Evolutionary conservation across 35 echinoderm and acorn worm genomes (phyloP).

Genomic region (Amphiura filiformis): DNA sequence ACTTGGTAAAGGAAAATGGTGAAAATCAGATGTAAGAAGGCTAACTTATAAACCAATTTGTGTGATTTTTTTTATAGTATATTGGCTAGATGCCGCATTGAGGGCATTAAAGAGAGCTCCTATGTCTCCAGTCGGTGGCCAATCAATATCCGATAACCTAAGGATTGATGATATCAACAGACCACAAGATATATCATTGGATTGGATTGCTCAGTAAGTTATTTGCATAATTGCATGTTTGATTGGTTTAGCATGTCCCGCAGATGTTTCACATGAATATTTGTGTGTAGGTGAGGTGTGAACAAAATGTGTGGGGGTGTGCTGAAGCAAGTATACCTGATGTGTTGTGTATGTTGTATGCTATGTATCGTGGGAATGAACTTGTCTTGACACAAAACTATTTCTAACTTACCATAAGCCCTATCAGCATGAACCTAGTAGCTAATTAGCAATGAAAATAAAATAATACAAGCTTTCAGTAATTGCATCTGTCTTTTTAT

Average conservation of each 20-base stretch:
- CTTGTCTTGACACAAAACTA: too few species aligned
- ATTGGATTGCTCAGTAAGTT: slow-evolving; percentile 81
- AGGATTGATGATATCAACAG: slow-evolving; percentile 36
- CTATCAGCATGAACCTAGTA: too few species aligned
- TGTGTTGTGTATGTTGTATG: neutral
- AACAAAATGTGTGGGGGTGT: neutral
- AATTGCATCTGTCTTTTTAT: too few species aligned
- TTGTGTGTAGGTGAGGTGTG: neutral
- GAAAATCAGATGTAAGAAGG: neutral
- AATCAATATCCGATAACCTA: slow-evolving; percentile 1
- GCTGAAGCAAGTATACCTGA: neutral
- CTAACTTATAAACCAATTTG: neutral
- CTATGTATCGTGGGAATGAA: too few species aligned
- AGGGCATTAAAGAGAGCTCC: slow-evolving; percentile 52
- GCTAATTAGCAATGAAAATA: too few species aligned
- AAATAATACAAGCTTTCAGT: too few species aligned
- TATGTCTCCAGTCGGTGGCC: slow-evolving; percentile 22
- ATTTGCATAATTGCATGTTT: too few species aligned
- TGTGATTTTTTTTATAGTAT: slow-evolving; percentile 6
- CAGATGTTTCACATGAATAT: neutral
- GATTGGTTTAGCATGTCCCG: neutral
- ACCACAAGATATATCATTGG: slow-evolving; percentile 56
- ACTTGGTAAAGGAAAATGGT: too few species aligned
- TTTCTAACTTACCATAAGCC: too few species aligned
- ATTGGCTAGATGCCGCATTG: slow-evolving; percentile 67